phyloP scores from a whole-genome alignment of 2,113 vertebrate genomes.

The Tragelaphus scriptus region DNA sequence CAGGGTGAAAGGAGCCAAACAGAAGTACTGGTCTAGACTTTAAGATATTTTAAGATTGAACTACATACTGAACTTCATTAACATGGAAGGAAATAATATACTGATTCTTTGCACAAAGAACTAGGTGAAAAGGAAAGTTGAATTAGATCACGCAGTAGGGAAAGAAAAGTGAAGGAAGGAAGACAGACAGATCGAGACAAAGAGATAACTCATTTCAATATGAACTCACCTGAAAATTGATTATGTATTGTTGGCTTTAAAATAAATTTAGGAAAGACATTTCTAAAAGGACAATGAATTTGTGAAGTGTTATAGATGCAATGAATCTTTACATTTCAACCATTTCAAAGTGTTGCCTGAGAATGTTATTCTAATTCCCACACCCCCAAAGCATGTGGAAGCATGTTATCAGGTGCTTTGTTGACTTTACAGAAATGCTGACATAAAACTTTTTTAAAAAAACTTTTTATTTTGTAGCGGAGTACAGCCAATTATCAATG shows the following conservation, averaged over 20 bases:
- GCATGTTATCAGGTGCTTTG: neutral
- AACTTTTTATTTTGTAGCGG: neutral
- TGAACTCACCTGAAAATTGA: neutral
- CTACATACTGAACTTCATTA: neutral
- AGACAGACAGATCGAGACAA: neutral
- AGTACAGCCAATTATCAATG: neutral
- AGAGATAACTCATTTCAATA: neutral
- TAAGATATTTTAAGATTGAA: slow-evolving; percentile 43
- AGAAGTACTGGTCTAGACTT: neutral
- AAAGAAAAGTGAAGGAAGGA: neutral
- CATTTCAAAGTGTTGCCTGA: neutral
- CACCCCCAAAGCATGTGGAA: neutral
- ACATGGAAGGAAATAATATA: neutral
- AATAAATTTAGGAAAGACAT: neutral
- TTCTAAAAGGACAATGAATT: neutral
- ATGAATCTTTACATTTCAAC: neutral
- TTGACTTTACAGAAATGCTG: neutral
- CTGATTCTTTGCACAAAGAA: neutral
- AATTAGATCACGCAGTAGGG: neutral
- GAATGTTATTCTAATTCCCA: neutral
- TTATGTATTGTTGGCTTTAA: neutral
- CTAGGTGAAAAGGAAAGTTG: neutral
- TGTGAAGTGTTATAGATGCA: neutral
- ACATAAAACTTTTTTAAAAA: neutral
- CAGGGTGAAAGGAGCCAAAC: neutral